These are phyloP conservation scores for Montipora cactus DNA, from an alignment of 64 coral and sea anemone species.

Conservation along the genomic window DNA sequence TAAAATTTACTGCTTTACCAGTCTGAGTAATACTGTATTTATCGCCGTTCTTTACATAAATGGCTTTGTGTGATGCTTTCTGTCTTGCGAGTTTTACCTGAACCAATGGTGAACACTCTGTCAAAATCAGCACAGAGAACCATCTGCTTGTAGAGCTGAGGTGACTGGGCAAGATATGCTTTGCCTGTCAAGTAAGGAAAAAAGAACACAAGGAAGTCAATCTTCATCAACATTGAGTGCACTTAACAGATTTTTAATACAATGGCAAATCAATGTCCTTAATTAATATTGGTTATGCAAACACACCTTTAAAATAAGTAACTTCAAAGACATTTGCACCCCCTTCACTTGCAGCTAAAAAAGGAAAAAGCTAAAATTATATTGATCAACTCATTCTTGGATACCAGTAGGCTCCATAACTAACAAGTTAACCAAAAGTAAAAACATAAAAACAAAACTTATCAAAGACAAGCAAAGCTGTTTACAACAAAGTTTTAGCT, in stretches of 20 bases:
- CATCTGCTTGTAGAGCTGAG: constrained; percentile 99
- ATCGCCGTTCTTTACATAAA: too few relatives aligned
- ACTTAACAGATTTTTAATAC: neutral
- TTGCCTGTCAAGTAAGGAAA: constrained; percentile 65
- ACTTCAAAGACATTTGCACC: constrained; percentile 99
- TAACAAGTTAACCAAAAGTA: too few relatives aligned
- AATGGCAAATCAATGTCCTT: neutral
- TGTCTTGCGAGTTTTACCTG: constrained; percentile 55
- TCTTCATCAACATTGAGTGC: neutral
- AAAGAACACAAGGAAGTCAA: neutral
- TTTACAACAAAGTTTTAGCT: too few relatives aligned
- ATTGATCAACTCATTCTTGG: neutral
- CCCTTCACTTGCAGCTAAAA: constrained; percentile 93
- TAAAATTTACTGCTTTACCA: too few relatives aligned
- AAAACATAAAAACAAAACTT: too few relatives aligned
- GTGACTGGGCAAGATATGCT: constrained; percentile 96
- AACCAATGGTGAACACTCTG: constrained; percentile 94
- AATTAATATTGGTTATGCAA: neutral
- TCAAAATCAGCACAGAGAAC: constrained; percentile 94
- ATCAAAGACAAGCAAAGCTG: too few relatives aligned
- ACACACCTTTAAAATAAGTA: constrained; percentile 92
- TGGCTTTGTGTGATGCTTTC: neutral
- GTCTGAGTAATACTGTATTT: too few relatives aligned
- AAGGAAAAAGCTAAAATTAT: neutral
- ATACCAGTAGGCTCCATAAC: too few relatives aligned